Percentiles rank a stretch among this genome's conserved stretches.
phyloP scores from a whole-genome alignment of 2,113 vertebrate genomes.

The Felis chaus region DNA sequence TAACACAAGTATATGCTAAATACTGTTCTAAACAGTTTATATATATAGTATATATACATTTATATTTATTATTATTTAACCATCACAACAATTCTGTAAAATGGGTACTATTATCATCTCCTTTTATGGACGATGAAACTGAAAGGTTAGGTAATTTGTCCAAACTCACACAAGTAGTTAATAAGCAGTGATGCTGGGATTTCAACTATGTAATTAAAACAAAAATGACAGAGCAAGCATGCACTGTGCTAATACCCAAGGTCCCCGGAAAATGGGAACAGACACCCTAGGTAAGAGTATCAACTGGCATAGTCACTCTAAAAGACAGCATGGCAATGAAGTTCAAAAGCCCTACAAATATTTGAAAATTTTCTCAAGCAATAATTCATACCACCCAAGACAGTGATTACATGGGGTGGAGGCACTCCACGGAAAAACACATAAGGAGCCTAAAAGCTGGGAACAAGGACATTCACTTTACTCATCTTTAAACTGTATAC shows the following conservation, averaged over 20 bases:
- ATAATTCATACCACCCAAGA: background rate
- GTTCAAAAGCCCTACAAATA: background rate
- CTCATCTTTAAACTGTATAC: background rate
- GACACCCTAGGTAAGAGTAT: background rate
- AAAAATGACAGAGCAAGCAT: background rate
- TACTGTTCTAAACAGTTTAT: background rate
- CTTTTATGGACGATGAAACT: background rate
- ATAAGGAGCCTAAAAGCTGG: background rate
- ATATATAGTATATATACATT: background rate
- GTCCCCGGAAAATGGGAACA: background rate
- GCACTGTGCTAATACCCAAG: background rate
- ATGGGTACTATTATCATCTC: background rate
- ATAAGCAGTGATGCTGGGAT: background rate
- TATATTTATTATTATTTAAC: background rate
- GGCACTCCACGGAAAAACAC: background rate
- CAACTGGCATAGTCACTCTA: background rate
- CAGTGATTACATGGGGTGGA: background rate
- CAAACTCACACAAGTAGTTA: background rate
- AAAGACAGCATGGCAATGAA: background rate
- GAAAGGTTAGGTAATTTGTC: background rate
- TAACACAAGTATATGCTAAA: background rate
- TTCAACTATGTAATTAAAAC: background rate
- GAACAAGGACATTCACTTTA: background rate
- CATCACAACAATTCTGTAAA: background rate
- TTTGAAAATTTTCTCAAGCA: background rate